These are phyloP conservation scores for Pteromalus puparum DNA, from an alignment of 1,140 invertebrate species.

Conservation along the genomic window DNA sequence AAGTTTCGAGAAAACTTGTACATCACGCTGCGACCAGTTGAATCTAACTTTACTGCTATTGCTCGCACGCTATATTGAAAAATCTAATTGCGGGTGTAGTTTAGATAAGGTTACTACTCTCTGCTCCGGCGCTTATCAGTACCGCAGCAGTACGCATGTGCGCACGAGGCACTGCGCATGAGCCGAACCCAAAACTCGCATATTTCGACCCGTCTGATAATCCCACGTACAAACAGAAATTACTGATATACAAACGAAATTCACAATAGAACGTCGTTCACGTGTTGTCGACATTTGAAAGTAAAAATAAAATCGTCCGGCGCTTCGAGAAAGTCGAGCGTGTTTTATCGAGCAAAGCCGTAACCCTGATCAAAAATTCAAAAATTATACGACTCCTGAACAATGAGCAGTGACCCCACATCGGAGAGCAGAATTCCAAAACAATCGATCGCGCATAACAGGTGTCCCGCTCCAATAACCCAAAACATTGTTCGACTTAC, in stretches of 20 bases:
- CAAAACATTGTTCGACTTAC: neutral
- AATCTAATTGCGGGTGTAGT: neutral
- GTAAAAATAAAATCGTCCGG: too few species aligned
- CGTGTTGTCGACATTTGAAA: too few species aligned
- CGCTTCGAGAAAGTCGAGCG: too few species aligned
- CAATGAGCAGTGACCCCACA: neutral
- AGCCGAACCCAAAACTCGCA: neutral
- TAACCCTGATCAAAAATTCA: neutral
- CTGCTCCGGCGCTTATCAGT: neutral
- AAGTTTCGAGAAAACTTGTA: too few species aligned
- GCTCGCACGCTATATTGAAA: neutral
- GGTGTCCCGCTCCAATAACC: neutral
- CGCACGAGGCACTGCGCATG: neutral
- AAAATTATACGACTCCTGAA: neutral
- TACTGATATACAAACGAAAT: too few species aligned
- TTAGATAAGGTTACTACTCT: neutral
- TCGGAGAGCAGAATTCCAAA: neutral
- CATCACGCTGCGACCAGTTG: too few species aligned
- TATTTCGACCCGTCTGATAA: neutral
- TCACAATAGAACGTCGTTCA: too few species aligned
- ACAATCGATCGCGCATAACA: neutral
- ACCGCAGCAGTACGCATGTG: too few species aligned
- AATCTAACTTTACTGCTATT: neutral
- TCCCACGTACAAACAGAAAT: neutral
- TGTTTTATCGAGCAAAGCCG: too few species aligned